Base-by-base conservation (phyloP, 2,888 invertebrate species). In the Idaea straminata region DNA sequence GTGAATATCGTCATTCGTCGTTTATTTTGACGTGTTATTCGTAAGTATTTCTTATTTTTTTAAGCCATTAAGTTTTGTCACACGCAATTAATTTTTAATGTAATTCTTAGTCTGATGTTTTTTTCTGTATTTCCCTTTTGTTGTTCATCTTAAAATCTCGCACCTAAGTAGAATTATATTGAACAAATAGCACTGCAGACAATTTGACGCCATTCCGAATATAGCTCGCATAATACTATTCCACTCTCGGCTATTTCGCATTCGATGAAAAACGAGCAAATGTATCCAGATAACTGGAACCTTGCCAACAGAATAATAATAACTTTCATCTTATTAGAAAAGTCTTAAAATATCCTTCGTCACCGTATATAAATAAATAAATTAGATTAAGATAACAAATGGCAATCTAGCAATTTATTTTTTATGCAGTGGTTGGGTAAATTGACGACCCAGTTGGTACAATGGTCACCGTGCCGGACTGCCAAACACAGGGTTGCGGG, bases 261-360 rank as follows among this genome's bases (percentile, higher is more conserved):
- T 80, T 77, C 84, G 88, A 86, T 87, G 87, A 88, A 86, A 84
- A 87, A 89, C 85, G 85, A 79, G 78, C 82, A 73, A 83, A 81
- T 77, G 78, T 78, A 82, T 81, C 80, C 80, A 80, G 75, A 70
- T 68, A 68, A 38, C 82, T 89, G 89, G 89, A 85, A 61, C 62
- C 15, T 36, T 69, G 88, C 89, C 89, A 89, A 64, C 71, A 74
- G 75, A 47, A 47, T 47, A 47, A 47, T 13, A 47, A 47, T 47
- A 47, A 47, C 47, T 47, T 47, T 47, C 47, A 7, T 13, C 47
- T 47, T 47, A 47, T 47, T 47, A 47, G 7, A 47, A 47, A 47
- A 47, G 47, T 47, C 47, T 13, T 47, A 47, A 47, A 47, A 7
- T 7, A 10, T 47, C 10, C 47, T 47, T 47, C 13, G 47, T 47